Conservation (phyloP, 2,797 vertebrate genomes). For the Microctenopoma stevenorrisi region DNA sequence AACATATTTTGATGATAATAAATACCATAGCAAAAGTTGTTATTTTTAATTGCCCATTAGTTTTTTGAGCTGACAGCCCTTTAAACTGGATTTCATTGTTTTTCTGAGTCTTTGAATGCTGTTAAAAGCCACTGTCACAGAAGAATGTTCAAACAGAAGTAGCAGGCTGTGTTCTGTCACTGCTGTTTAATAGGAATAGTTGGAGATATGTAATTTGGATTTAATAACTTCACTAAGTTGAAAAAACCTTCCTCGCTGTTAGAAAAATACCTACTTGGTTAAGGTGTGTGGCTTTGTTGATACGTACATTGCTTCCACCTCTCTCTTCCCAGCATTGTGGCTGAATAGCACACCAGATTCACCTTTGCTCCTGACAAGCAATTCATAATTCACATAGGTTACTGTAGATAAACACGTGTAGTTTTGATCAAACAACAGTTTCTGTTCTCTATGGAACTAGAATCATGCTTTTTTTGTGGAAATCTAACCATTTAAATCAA, state of each 20-base stretch:
- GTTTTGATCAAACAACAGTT: slow-evolving; percentile 2
- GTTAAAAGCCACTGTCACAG: background rate
- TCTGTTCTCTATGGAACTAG: background rate
- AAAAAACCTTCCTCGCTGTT: background rate
- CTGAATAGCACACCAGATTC: background rate
- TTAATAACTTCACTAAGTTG: background rate
- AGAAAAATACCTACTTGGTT: background rate
- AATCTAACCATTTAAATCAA: background rate
- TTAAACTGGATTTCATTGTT: background rate
- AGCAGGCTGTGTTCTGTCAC: background rate
- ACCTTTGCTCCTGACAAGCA: background rate
- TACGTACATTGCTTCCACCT: background rate
- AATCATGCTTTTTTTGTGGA: background rate
- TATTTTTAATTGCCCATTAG: background rate
- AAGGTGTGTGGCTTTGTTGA: background rate
- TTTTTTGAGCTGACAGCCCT: background rate
- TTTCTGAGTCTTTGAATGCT: background rate
- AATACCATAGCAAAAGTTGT: background rate
- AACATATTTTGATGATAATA: background rate
- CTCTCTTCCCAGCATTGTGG: background rate
- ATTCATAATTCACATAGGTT: background rate
- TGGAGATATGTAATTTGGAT: background rate
- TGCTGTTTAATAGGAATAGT: background rate
- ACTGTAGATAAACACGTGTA: background rate
- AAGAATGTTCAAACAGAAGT: background rate